These are phyloP conservation scores for Hyles euphorbiae DNA, from an alignment of 1,140 invertebrate species.

Conservation along the genomic window DNA sequence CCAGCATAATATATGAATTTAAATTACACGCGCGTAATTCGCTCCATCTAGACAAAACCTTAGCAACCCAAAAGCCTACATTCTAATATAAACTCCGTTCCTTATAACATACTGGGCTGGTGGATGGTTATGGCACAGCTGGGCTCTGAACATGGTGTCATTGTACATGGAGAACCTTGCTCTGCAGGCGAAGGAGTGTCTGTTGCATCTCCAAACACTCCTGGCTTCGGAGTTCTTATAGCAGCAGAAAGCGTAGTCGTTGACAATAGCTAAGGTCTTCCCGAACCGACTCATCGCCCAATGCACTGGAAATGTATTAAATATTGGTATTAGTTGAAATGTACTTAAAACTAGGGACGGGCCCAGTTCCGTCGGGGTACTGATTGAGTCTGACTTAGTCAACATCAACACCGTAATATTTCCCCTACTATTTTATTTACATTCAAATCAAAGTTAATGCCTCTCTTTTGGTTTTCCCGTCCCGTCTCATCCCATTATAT, in stretches of 20 bases:
- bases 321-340: background rate
- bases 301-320: background rate
- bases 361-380: no score
- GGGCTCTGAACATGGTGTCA: background rate
- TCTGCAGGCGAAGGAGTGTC: background rate
- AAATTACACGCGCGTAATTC: no score
- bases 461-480: no score
- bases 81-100: slow-evolving; percentile 13
- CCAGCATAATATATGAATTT: no score
- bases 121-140: slow-evolving; percentile 26
- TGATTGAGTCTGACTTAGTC: no score
- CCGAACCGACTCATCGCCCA: slow-evolving; percentile 1
- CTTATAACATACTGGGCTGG: slow-evolving; percentile 6
- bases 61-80: background rate
- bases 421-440: no score
- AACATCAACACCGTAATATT: no score
- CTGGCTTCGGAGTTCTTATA: background rate
- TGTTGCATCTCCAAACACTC: slow-evolving; percentile 5
- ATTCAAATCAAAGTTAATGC: no score
- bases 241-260: slow-evolving; percentile 1
- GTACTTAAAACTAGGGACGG: no score
- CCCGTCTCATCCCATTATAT: no score
- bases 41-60: no score
- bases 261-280: slow-evolving; percentile 1
- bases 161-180: background rate